Evolutionary conservation across 2,113 vertebrate genomes (phyloP).

Genomic region (Symphodus melops): DNA sequence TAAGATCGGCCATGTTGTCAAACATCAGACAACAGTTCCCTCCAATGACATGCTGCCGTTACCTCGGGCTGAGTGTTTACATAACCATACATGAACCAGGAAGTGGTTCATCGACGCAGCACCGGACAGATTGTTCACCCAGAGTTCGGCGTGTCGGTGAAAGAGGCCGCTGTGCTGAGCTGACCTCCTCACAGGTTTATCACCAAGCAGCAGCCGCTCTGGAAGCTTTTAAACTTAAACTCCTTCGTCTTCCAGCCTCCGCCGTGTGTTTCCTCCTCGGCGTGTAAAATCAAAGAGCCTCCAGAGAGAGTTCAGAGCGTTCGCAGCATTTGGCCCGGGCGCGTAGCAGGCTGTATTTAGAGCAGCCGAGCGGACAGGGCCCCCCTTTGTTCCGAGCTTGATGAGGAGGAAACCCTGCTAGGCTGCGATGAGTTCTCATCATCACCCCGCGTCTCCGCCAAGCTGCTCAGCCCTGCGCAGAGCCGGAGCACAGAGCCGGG

Average conservation of each 20-base stretch:
- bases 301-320: conserved; percentile 3
- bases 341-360: conserved; percentile 71
- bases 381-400: conserved; percentile 75
- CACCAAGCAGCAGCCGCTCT: background rate
- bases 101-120: too few species aligned
- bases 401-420: conserved; percentile 79
- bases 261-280: conserved; percentile 31
- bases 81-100: too few species aligned
- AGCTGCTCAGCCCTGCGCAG: conserved; percentile 65
- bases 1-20: too few species aligned
- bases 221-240: background rate
- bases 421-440: conserved; percentile 74
- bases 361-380: conserved; percentile 65
- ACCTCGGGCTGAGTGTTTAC: too few species aligned
- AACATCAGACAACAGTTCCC: too few species aligned
- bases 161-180: background rate
- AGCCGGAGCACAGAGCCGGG: conserved; percentile 37
- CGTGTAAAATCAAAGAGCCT: conserved; percentile 34
- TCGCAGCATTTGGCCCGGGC: conserved; percentile 58
- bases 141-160: too few species aligned
- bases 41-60: too few species aligned
- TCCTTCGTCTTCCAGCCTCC: conserved; percentile 9
- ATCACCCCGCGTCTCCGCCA: conserved; percentile 72
- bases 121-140: too few species aligned
- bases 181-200: background rate